phyloP scores from a whole-genome alignment of 2,113 vertebrate genomes.

The Brachypteracias leptosomus region DNA sequence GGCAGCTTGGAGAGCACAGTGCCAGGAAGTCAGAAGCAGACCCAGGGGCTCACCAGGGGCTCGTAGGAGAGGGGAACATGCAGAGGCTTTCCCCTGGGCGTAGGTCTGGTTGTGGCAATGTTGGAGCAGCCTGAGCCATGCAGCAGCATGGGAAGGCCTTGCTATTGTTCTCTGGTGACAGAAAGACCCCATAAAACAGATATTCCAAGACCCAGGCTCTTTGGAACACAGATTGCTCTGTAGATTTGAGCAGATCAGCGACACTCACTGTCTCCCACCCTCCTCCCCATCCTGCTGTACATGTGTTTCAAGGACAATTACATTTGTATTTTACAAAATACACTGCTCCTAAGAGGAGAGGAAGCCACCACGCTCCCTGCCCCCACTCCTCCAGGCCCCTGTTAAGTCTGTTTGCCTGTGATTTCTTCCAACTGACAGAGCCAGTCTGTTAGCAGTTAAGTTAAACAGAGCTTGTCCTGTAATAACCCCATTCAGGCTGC shows the following conservation, averaged over 20 bases:
- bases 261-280: not conserved
- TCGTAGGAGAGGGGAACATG: not conserved
- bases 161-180: conserved; percentile 15
- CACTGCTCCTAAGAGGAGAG: not conserved
- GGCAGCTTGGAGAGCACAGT: not conserved
- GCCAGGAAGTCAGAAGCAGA: fast-evolving
- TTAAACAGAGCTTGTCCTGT: conserved; percentile 73
- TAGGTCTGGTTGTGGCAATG: not conserved
- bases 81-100: not conserved
- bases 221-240: not conserved
- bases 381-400: conserved; percentile 29
- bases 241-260: not conserved
- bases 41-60: fast-evolving
- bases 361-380: conserved; percentile 19
- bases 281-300: not conserved
- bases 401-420: conserved; percentile 57
- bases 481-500: conserved; percentile 63
- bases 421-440: conserved; percentile 66
- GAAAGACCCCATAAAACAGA: not conserved
- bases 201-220: not conserved
- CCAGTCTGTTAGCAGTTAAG: conserved; percentile 72
- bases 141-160: not conserved
- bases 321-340: conserved; percentile 49
- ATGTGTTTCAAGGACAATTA: conserved; percentile 19
- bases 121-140: not conserved